Evolutionary conservation across 2,113 vertebrate species (phyloP).

Genomic region (Plectropomus leopardus): DNA sequence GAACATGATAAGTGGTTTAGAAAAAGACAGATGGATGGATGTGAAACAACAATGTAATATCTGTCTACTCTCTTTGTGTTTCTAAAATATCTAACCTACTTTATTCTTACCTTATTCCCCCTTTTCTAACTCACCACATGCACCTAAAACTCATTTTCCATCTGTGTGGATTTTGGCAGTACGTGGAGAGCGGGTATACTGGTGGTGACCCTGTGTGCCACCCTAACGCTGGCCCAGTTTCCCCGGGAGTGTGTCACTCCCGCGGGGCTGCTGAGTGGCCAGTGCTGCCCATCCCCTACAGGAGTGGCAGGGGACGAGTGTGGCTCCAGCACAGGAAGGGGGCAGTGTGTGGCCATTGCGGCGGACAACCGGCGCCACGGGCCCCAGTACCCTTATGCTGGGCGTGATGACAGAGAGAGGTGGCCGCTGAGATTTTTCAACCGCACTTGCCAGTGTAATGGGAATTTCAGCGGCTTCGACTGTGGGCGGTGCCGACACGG

Average conservation of each 20-base stretch:
- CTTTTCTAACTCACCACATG: not conserved
- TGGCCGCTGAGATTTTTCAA: constrained; percentile 96
- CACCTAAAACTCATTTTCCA: not conserved
- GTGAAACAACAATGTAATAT: constrained; percentile 16
- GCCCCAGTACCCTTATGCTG: constrained; percentile 92
- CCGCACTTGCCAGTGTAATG: constrained; percentile 91
- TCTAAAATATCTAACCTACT: constrained; percentile 8
- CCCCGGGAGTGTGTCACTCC: constrained; percentile 89
- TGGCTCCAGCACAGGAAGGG: constrained; percentile 88
- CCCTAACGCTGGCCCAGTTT: constrained; percentile 86
- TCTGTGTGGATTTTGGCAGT: constrained; percentile 39
- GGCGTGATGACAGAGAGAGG: constrained; percentile 91
- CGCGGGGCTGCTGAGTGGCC: constrained; percentile 84
- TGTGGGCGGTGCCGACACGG: constrained; percentile 91
- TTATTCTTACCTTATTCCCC: constrained; percentile 9
- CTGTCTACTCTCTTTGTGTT: not conserved
- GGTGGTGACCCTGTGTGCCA: constrained; percentile 62
- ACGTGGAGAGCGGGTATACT: constrained; percentile 58
- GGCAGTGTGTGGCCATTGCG: constrained; percentile 86
- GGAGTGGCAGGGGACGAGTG: constrained; percentile 87
- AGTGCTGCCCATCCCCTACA: constrained; percentile 91
- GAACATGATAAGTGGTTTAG: constrained; percentile 41
- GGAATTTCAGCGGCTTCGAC: constrained; percentile 91
- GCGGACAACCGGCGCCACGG: constrained; percentile 90
- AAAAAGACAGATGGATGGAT: constrained; percentile 23